Conservation (phyloP, 2,113 vertebrate genomes). For the Hippocampus comes region DNA sequence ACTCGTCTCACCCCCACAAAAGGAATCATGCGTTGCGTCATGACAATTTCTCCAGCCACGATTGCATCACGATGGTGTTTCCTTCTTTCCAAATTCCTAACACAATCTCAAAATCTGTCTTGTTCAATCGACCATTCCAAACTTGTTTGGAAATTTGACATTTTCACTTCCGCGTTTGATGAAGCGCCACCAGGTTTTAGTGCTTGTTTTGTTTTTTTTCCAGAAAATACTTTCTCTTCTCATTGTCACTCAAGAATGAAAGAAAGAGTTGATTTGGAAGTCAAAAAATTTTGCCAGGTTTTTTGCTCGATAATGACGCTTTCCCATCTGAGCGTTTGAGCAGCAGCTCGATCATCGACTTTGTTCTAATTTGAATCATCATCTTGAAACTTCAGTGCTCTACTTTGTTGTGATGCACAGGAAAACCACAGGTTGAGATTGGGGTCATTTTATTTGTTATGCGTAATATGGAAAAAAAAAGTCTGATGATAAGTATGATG, state of each 20-base stretch:
- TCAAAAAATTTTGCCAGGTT: background rate
- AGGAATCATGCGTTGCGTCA: conserved; percentile 12
- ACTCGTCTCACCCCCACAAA: background rate
- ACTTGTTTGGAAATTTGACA: background rate
- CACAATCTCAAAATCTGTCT: background rate
- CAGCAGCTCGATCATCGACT: background rate
- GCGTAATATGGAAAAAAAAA: background rate
- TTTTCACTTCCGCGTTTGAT: conserved; percentile 6
- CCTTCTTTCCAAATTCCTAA: background rate
- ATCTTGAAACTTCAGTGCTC: background rate
- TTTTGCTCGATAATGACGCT: background rate
- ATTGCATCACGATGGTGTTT: conserved; percentile 46
- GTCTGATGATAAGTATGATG: background rate
- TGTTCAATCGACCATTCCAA: background rate
- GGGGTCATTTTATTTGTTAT: background rate
- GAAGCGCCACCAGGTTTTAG: conserved; percentile 4
- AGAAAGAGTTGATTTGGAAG: background rate
- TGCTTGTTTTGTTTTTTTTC: background rate
- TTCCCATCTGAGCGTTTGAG: background rate
- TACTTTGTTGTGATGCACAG: background rate
- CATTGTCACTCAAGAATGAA: background rate
- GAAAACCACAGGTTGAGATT: background rate
- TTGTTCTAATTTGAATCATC: too few species aligned
- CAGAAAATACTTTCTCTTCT: background rate
- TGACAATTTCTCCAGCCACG: background rate